phyloP scores from a whole-genome alignment of 2,888 invertebrate genomes.

The Oscheius myriophilus region DNA sequence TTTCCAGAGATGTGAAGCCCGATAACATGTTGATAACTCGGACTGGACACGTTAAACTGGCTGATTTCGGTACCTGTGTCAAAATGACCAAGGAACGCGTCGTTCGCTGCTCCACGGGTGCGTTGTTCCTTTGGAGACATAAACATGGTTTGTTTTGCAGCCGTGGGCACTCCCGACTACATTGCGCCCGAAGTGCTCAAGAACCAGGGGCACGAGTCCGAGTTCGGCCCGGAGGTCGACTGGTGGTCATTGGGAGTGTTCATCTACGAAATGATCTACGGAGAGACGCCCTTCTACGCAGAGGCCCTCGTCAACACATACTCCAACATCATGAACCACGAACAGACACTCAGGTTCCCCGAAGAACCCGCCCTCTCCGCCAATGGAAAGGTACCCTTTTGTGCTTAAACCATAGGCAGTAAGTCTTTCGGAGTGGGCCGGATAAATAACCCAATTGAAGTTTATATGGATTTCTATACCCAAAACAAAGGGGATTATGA shows the following conservation, averaged over 20 bases:
- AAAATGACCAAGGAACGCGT: constrained; percentile 81
- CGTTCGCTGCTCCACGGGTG: constrained; percentile 45
- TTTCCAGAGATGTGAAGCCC: constrained; percentile 87
- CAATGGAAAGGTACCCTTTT: constrained; percentile 72
- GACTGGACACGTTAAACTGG: constrained; percentile 91
- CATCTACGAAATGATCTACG: constrained; percentile 95
- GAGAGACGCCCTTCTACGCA: constrained; percentile 97
- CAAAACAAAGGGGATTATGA: too few species aligned
- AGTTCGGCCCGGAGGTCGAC: constrained; percentile 90
- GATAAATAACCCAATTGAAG: too few species aligned
- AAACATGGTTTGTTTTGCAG: constrained; percentile 74
- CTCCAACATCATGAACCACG: constrained; percentile 98
- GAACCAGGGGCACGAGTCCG: constrained; percentile 92
- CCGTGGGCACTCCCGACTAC: constrained; percentile 99
- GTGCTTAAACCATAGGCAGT: too few species aligned
- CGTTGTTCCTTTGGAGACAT: not conserved
- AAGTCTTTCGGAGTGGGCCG: too few species aligned
- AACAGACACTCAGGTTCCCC: constrained; percentile 92
- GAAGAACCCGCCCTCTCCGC: constrained; percentile 89
- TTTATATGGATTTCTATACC: too few species aligned
- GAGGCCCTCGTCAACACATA: constrained; percentile 97
- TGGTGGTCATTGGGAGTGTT: constrained; percentile 92
- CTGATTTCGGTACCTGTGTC: constrained; percentile 99
- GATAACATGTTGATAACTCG: constrained; percentile 73
- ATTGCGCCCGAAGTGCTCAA: constrained; percentile 98